Evolutionary conservation across 2,797 vertebrate genomes (phyloP), one percentile per base, ranked within the genome.

Genomic region (Parauchenoglanis ngamensis): DNA sequence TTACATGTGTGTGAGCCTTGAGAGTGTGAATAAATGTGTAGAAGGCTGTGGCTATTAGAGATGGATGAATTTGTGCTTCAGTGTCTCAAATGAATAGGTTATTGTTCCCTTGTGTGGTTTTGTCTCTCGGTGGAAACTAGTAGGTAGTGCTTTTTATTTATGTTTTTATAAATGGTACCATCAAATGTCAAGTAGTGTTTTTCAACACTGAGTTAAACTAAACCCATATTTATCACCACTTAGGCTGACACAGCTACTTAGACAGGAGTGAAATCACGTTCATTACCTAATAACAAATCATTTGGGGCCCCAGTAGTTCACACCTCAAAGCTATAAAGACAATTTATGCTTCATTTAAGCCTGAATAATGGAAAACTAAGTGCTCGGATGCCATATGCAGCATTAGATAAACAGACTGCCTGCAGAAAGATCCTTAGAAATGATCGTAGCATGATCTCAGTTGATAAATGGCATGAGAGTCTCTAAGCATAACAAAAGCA

Each of bases 401-500:
- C 67, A 85, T 83, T 89, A 89, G 84, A 90, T 83, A 85, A 86
- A 87, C 57, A 17, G 83, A 84, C 84, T 28, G 13, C 88, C 88
- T 70, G 84, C 79, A 76, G 86, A 72, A 92, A 89, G 87, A 78
- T 85, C 78, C 89, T 91, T 91, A 94, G 87, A 89, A 93, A 90
- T 92, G 92, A 93, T 73, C 12, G 88, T 85, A 59, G 89, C 90
- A 92, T 91, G 91, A 92, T 90, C 40, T 89, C 77, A 93, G 91
- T 87, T 94, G 92, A 94, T 92, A 91, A 94, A 92, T 95, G 52
- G 86, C 92, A 91, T 85, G 89, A 93, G 91, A 90, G 92, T 93
- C 92, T 92, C 86, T 90, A 89, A 77, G 90, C 72, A 78, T 56
- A 88, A 90, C 73, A 85, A 87, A 90, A 87, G 88, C 86, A 89